Base-by-base conservation (phyloP, 2,113 vertebrate species). In the Pelmatolapia mariae region DNA sequence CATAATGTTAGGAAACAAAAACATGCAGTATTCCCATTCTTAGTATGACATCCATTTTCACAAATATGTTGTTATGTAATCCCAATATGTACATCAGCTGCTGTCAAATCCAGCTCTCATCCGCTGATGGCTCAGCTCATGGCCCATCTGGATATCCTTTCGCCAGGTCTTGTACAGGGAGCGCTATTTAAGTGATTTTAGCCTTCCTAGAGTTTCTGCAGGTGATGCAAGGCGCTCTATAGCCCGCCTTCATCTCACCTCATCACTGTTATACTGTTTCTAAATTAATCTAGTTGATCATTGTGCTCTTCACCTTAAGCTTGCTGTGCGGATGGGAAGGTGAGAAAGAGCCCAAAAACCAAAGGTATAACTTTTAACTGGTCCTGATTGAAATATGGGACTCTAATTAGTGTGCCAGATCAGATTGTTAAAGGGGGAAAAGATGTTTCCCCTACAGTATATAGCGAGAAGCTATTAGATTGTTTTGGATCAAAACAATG, bases 241-340 rank as follows among this genome's bases (percentile, higher is more conserved):
- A 73, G 12, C 8, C 22, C 7, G 7, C 38, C 13, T 73, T 73
- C 38, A 26, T 26, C 38, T 45, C 15, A 45, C n/a, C 22, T 45
- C 40, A 26, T 43, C 5, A 7, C 9, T 73, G 22, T 73, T 73
- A 45, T 26, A 7, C 38, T 45, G 22, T 73, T 45, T 73, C 68
- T 26, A 73, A 73, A 45, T 45, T 73, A 45, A 45, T 45, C 43
- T 43, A 73, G 68, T 26, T 45, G 22, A 24, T 73, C 66, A 73
- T 24, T 16, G 36, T 24, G 0, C 36, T 71, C 36, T 45, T 43
- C 22, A 73, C 13, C 13, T 45, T 73, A 45, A 45, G 22, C 38
- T 45, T 0, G 0, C n/a, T 73, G n/a, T 73, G 4, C 0, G 0
- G n/a, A 24, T 71, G 66, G 36, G n/a, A 40, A 43, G 2, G 22